Conservation (phyloP, 2,113 vertebrate species). For the Hydrolagus affinis region DNA sequence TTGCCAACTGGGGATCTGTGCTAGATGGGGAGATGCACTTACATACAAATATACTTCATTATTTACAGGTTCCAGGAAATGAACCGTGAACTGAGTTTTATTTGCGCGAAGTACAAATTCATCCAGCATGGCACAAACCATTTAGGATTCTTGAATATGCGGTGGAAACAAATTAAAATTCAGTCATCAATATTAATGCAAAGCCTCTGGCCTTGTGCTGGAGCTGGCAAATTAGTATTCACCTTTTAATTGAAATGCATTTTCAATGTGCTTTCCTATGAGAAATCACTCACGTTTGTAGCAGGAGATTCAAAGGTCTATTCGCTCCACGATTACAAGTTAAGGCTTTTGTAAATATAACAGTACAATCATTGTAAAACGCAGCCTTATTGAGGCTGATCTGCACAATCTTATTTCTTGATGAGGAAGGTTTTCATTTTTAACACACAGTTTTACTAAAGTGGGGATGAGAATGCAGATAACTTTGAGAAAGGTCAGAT, state of each 20-base stretch:
- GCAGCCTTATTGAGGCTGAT: neutral
- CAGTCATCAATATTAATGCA: neutral
- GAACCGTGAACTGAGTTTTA: neutral
- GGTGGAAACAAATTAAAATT: neutral
- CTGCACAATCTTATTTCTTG: neutral
- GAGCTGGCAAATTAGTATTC: neutral
- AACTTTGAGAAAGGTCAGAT: too few relatives aligned
- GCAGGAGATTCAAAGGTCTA: too few relatives aligned
- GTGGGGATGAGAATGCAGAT: too few relatives aligned
- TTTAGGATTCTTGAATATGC: neutral
- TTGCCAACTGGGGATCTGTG: neutral
- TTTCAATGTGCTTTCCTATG: neutral
- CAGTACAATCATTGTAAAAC: neutral
- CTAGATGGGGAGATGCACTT: too few relatives aligned
- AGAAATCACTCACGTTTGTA: too few relatives aligned
- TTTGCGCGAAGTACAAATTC: neutral
- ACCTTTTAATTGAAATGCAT: neutral
- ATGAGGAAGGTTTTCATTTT: neutral
- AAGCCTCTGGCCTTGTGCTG: neutral
- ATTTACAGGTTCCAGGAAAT: neutral
- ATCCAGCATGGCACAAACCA: neutral
- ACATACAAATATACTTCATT: neutral
- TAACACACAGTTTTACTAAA: too few relatives aligned
- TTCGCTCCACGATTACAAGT: neutral
- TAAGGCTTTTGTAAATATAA: neutral